These are phyloP conservation scores for Melanotus villosus DNA, from an alignment of 2,888 invertebrate genomes.

Conservation along the genomic window DNA sequence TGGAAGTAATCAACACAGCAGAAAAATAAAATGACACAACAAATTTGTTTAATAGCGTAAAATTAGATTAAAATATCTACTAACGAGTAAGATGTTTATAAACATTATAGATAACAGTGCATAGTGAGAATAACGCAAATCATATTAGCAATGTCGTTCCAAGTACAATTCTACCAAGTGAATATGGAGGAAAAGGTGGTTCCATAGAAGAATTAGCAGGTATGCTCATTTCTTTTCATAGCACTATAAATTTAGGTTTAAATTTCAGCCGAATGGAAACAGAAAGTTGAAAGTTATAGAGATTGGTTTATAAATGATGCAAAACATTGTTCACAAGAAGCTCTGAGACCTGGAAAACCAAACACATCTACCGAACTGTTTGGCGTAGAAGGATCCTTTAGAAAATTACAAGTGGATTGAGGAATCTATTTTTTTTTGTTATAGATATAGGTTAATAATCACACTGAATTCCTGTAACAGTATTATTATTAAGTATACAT, in stretches of 20 bases:
- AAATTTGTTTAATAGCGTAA: too few relatives aligned
- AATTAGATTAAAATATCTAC: neutral
- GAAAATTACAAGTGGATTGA: conserved; percentile 70
- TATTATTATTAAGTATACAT: too few relatives aligned
- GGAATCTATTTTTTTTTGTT: too few relatives aligned
- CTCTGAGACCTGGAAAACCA: conserved; percentile 70
- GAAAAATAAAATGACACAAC: too few relatives aligned
- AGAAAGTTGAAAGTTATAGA: conserved; percentile 69
- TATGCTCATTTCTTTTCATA: conserved; percentile 58
- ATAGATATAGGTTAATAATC: too few relatives aligned
- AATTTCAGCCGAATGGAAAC: conserved; percentile 68
- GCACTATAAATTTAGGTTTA: neutral
- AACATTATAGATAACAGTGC: neutral
- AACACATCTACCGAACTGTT: conserved; percentile 71
- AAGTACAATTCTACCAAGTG: conserved; percentile 73
- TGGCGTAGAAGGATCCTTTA: conserved; percentile 72
- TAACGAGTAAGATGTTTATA: neutral
- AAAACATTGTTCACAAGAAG: conserved; percentile 69
- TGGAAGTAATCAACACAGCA: neutral
- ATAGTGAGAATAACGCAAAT: neutral
- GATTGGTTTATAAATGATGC: conserved; percentile 71
- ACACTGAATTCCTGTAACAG: too few relatives aligned
- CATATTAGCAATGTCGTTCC: conserved; percentile 72
- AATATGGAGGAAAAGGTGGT: conserved; percentile 77
- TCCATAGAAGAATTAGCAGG: conserved; percentile 70